Conservation (phyloP, 2,797 vertebrate species). For the Liasis olivaceus region DNA sequence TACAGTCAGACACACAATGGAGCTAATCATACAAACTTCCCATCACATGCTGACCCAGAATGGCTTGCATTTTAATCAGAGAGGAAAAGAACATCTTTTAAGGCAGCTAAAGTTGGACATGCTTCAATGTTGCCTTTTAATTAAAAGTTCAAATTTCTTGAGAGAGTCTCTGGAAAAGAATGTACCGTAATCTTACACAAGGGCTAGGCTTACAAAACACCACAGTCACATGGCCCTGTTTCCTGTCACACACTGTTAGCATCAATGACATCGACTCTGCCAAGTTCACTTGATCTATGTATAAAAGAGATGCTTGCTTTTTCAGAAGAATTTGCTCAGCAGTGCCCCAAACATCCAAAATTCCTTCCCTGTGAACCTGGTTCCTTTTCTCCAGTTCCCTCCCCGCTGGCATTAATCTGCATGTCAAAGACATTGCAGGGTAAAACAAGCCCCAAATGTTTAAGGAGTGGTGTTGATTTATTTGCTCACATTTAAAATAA, state of each 20-base stretch:
- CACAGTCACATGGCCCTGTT: conserved; percentile 75
- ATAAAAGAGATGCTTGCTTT: conserved; percentile 74
- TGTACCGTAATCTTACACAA: conserved; percentile 77
- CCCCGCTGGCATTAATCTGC: conserved; percentile 48
- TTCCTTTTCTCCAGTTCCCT: conserved; percentile 15
- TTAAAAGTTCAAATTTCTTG: conserved; percentile 73
- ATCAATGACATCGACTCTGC: conserved; percentile 75
- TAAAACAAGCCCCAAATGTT: conserved; percentile 31
- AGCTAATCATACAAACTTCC: conserved; percentile 66
- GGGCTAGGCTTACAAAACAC: conserved; percentile 75
- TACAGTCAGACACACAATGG: conserved; percentile 20
- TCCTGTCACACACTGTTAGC: conserved; percentile 79
- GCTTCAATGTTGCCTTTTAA: conserved; percentile 74
- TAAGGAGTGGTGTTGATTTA: conserved; percentile 34
- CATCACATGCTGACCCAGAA: conserved; percentile 65
- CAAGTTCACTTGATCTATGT: conserved; percentile 74
- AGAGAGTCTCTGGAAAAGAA: conserved; percentile 73
- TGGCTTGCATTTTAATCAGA: conserved; percentile 71
- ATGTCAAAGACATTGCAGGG: conserved; percentile 27
- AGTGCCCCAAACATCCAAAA: conserved; percentile 70
- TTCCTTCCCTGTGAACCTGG: conserved; percentile 58
- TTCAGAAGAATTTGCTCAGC: conserved; percentile 70
- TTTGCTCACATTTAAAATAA: not conserved
- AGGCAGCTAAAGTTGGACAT: conserved; percentile 66
- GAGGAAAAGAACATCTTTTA: conserved; percentile 64